A percentile compares a stretch with the other conserved stretches of the same genome.
phyloP scores from a whole-genome alignment of 2,888 invertebrate species.

The Julus scandinavius region DNA sequence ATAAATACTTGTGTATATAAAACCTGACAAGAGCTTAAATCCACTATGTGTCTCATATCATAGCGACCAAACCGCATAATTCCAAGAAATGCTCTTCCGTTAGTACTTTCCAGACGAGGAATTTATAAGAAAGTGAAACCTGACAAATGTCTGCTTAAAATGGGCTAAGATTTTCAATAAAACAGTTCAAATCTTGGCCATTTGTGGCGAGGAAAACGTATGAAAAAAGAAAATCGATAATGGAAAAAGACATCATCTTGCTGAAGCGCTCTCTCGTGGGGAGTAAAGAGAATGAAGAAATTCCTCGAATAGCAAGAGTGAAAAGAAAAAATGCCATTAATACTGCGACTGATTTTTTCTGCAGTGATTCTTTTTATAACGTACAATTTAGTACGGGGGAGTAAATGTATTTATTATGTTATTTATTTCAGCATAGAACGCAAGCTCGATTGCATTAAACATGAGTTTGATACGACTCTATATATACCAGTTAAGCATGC shows the following conservation, averaged over 20 bases:
- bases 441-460: neutral
- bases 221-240: neutral
- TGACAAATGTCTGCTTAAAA: constrained; percentile 9
- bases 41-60: neutral
- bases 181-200: neutral
- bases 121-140: neutral
- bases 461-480: neutral
- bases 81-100: neutral
- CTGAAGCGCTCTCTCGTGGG: neutral
- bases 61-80: neutral
- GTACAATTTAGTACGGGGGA: constrained; percentile 11
- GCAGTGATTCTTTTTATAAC: constrained; percentile 11
- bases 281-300: neutral
- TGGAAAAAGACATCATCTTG: neutral
- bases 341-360: neutral
- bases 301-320: neutral
- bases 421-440: neutral
- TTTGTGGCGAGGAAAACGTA: neutral
- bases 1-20: neutral
- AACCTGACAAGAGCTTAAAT: neutral
- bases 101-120: neutral
- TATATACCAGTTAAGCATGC: no score
- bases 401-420: neutral
- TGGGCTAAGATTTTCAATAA: neutral
- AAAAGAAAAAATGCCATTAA: constrained; percentile 10